Evolutionary conservation across 2,113 vertebrate species (phyloP), one percentile per base, ranked within the genome.

Genomic region (Lagopus muta): DNA sequence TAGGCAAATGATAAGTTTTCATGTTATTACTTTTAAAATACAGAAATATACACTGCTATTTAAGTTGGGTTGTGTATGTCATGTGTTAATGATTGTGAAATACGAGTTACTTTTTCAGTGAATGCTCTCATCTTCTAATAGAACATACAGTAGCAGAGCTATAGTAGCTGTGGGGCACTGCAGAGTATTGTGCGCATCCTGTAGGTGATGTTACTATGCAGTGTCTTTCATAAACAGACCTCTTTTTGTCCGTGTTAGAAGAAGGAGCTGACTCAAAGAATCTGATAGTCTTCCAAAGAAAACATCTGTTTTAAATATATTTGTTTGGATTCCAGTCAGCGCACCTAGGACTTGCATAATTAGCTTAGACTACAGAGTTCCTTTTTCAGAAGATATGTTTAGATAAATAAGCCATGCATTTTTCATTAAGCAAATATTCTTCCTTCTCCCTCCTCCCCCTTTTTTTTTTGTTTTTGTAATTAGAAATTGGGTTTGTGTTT

Each of bases 261-360:
- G 95, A 96, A 97, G 78, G 88, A 95, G 85, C 95, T 72, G 86
- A 96, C 95, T 86, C 77, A 96, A 85, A 93, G 91, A 95, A 95
- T 86, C 95, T 92, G 93, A 93, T 57, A 80, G 20, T 90, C 54
- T 66, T 97, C 97, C 97, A 98, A 98, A 96, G 94, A 97, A 98
- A 98, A 98, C 96, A 98, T 75, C 95, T 95, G 89, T 73, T 97
- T 95, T 94, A 94, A 97, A 95, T 94, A 92, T 97, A 96, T 97
- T 97, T 98, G 89, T 97, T 97, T 98, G 97, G 96, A 97, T 96
- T 96, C 93, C 82, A 94, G 92, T 96, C 91, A 96, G 65, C 13
- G 50, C 84, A 96, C 94, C 96, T 95, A 94, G 64, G 88, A 88
- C 89, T 94, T 93, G 96, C 96, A 97, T 98, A 98, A 97, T 96